Percentiles rank a stretch among this genome's conserved stretches.
Evolutionary conservation across 2,888 invertebrate genomes (phyloP).

Genomic region (Subacronicta megacephala): DNA sequence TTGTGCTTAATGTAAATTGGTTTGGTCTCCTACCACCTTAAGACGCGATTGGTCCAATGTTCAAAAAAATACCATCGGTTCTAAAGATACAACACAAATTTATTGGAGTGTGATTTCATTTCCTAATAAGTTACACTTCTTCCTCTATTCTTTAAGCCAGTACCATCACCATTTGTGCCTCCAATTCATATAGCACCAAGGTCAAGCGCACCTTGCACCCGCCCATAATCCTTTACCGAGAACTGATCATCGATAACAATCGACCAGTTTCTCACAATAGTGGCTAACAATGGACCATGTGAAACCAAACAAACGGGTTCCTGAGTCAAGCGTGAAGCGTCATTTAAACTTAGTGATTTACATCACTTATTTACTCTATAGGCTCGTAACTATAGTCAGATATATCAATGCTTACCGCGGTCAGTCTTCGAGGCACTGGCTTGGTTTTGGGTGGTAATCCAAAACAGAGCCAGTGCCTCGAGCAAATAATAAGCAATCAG

Average conservation of each 20-base stretch:
- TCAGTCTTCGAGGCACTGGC: not conserved
- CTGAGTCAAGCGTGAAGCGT: constrained; percentile 23
- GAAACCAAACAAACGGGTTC: constrained; percentile 43
- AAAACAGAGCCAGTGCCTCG: no score
- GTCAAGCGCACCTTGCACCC: not conserved
- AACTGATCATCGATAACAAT: constrained; percentile 41
- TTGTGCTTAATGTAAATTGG: no score
- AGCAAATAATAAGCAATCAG: no score
- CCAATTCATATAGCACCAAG: not conserved
- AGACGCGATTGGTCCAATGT: no score
- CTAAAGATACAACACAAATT: no score
- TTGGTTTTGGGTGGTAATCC: no score
- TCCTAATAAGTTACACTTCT: no score
- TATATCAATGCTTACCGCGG: not conserved
- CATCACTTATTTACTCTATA: not conserved
- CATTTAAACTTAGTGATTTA: not conserved
- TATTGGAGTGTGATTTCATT: no score
- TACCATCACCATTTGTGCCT: not conserved
- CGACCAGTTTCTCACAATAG: constrained; percentile 46
- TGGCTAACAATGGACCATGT: constrained; percentile 49
- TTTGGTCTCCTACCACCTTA: no score
- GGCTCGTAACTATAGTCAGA: not conserved
- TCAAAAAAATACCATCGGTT: no score
- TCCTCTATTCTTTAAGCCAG: not conserved
- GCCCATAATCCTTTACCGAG: constrained; percentile 7